Evolutionary conservation across 2,888 invertebrate genomes (phyloP), one percentile per base, ranked within the genome.

Genomic region (Gandaritis pyraliata): DNA sequence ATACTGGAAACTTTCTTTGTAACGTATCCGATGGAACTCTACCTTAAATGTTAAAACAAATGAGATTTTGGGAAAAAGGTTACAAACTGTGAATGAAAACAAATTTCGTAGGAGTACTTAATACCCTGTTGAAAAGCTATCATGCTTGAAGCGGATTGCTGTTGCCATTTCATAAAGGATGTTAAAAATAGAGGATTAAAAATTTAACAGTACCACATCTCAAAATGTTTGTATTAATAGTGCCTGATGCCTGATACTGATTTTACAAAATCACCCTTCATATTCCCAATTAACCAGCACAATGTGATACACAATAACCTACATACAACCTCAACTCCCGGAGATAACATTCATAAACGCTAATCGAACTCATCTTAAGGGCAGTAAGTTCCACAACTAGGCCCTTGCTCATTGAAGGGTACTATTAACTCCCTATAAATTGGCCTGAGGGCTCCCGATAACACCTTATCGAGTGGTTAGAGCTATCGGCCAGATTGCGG

Each of bases 401-500:
- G 48, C 69, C 68, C 73, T 63, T 69, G 77, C 70, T 75, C 78
- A 81, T 82, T 80, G 77, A 82, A 82, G 86, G 85, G 84, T 83
- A 78, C 87, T 82, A 86, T 89, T 85, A 88, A 84, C 86, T 85
- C 80, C 74, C 82, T 80, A 86, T 88, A 87, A 89, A 88, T 87
- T 82, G 85, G 73, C 76, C 76, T 72, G 77, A 81, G 84, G 86
- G 77, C 77, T 74, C 69, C 83, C 80, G 89, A 89, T 88, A 88
- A 81, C 87, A 84, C 85, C 82, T 87, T 88, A 89, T 89, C 90
- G 86, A 83, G 83, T 80, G 82, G 85, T 86, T 85, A 82, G 83
- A 83, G 86, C 58, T 88, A 89, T 89, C 85, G 85, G 85, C 33
- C 81, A 82, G 78, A 87, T 86, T 82, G 84, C 78, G 77, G 85